A percentile compares a stretch with the other conserved stretches of the same genome.
Conservation (phyloP, 2,113 vertebrate genomes). For the Beaufortia kweichowensis region DNA sequence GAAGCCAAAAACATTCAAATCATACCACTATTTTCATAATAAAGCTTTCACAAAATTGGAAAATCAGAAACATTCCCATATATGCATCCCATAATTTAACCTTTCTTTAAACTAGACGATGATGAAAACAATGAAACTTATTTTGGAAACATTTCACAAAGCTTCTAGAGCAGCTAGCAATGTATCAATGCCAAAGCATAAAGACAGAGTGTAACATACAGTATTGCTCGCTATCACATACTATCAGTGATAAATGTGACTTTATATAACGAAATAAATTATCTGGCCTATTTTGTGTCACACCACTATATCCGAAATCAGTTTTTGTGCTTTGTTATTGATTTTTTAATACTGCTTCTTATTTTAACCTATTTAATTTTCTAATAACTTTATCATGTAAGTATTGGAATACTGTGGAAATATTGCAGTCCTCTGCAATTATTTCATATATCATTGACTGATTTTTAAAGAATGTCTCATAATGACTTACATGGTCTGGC, state of each 20-base stretch:
- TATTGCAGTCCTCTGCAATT: neutral
- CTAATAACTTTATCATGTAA: neutral
- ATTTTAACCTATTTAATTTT: neutral
- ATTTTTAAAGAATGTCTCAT: neutral
- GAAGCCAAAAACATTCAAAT: neutral
- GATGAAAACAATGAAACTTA: neutral
- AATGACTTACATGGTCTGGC: neutral
- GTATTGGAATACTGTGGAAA: neutral
- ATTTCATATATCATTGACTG: neutral
- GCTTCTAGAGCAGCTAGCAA: constrained; percentile 3
- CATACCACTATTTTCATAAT: neutral
- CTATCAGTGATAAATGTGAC: constrained; percentile 14
- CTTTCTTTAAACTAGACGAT: neutral
- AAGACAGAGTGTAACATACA: constrained; percentile 4
- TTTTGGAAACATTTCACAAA: neutral
- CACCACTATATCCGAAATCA: neutral
- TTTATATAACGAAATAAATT: neutral
- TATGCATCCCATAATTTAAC: neutral
- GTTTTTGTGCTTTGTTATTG: neutral
- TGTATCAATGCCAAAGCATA: neutral
- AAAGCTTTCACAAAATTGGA: neutral
- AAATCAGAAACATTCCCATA: neutral
- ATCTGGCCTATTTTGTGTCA: neutral
- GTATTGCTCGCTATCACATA: neutral
- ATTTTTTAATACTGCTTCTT: neutral